Base-by-base conservation (phyloP, 2,113 vertebrate species). In the Corythornis vintsioides region DNA sequence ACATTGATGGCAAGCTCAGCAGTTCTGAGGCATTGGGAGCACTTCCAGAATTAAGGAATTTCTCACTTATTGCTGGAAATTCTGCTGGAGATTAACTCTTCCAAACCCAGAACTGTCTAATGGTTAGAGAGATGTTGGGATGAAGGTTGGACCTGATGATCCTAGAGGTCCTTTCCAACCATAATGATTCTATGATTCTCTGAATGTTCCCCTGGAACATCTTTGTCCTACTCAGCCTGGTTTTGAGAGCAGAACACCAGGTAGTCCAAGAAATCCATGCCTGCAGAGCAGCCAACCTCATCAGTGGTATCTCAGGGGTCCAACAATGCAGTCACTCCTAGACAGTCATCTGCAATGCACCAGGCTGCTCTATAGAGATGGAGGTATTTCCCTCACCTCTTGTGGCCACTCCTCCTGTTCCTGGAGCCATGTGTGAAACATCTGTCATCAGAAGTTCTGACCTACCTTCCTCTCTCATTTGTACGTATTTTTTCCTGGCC, bases 401-500 rank as follows among this genome's bases (percentile, higher is more conserved):
- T 29, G 52, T 35, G 43, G 21, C 15, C 15, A 59, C 18, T 53
- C 11, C 13, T 42, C 53, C 45, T 63, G 26, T 18, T 72, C 43
- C 55, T 80, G 71, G 64, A 71, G 25, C 28, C n/a, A 4, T 0
- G 6, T 60, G 55, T 53, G 66, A 75, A 60, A 13, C 10, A 52
- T 3, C 18, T 40, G 29, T 53, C 70, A 42, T 19, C 55, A 70
- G 8, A 57, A 88, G 38, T 70, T 50, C 31, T 1, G 1, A 90
- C 86, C 86, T 98, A 99, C 99, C 99, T 98, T 99, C 98, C 96
- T 99, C 99, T 96, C 99, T 98, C 99, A 99, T 99, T 93, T 99
- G 98, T 64, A 99, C 99, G 0, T 99, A 99, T 96, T 98, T 99
- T 97, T 99, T 99, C 74, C 98, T 98, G 90, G 99, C 99, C 5